Conservation (phyloP, 2,113 vertebrate species). For the Spea bombifrons region DNA sequence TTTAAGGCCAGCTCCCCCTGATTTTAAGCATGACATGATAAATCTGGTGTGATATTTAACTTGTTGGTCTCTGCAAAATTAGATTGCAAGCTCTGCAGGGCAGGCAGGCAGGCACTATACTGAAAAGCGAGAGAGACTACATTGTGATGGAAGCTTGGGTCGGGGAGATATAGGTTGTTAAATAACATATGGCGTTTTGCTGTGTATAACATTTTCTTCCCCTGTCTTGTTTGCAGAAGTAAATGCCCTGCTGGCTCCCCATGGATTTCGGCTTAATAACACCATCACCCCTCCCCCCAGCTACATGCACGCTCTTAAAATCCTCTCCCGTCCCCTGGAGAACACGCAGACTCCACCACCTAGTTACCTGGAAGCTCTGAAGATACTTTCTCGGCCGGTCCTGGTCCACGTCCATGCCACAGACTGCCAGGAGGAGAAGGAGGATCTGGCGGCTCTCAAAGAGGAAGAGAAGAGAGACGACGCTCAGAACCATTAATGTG, state of each 20-base stretch:
- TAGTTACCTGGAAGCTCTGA: conserved; percentile 43
- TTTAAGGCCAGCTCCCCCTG: no score
- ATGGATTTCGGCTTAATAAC: conserved; percentile 42
- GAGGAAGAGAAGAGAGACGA: conserved; percentile 9
- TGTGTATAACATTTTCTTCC: not conserved
- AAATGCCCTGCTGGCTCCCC: conserved; percentile 40
- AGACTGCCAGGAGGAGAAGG: conserved; percentile 14
- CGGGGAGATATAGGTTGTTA: no score
- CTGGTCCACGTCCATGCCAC: conserved; percentile 32
- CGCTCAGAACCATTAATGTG: not conserved
- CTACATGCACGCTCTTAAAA: conserved; percentile 41
- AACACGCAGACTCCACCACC: conserved; percentile 44
- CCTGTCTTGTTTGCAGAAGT: conserved; percentile 21
- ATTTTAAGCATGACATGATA: no score
- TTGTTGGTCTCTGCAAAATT: no score
- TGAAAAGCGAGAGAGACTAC: no score
- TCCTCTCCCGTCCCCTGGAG: conserved; percentile 34
- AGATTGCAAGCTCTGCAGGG: no score
- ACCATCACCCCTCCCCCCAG: conserved; percentile 46
- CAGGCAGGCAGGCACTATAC: no score
- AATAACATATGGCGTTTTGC: no score
- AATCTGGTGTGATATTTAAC: no score
- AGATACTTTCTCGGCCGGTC: conserved; percentile 34
- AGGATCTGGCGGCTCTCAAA: conserved; percentile 4
- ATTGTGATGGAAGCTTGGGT: no score